These are phyloP conservation scores for Venturia canescens DNA, from an alignment of 1,140 invertebrate species.

Conservation along the genomic window DNA sequence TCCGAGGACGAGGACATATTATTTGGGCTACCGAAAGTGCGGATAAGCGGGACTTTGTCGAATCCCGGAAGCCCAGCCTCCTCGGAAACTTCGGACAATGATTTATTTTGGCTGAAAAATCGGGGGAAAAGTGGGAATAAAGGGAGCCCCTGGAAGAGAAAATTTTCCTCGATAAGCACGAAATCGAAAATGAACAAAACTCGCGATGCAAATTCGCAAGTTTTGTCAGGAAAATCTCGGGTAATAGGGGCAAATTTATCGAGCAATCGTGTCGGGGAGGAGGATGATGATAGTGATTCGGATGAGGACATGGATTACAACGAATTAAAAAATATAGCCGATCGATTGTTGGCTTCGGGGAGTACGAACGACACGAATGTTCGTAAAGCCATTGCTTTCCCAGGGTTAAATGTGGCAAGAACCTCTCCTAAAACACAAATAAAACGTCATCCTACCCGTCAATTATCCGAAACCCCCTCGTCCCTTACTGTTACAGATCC, in stretches of 20 bases:
- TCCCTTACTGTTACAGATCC: slow-evolving; percentile 37
- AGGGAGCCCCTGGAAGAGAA: not conserved
- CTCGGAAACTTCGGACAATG: not conserved
- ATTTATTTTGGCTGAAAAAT: not conserved
- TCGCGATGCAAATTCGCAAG: not conserved
- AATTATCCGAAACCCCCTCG: slow-evolving; percentile 5
- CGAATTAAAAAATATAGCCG: slow-evolving; percentile 43
- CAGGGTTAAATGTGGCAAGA: not conserved
- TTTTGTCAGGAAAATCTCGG: slow-evolving; percentile 9
- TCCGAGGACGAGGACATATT: slow-evolving; percentile 60
- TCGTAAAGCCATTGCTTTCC: not conserved
- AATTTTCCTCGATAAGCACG: not conserved
- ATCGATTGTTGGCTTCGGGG: slow-evolving; percentile 27
- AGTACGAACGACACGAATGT: not conserved
- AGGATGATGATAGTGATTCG: slow-evolving; percentile 20
- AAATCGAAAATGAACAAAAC: not conserved
- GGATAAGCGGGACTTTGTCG: slow-evolving; percentile 58
- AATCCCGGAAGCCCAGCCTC: slow-evolving; percentile 52
- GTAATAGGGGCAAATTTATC: not conserved
- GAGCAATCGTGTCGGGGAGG: not conserved
- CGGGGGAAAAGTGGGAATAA: not conserved
- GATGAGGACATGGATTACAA: slow-evolving; percentile 41
- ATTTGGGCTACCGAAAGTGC: slow-evolving; percentile 59
- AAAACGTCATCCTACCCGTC: not conserved
- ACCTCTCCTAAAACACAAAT: not conserved